Conservation (phyloP, 2,113 vertebrate species). For the Aramus guarauna region DNA sequence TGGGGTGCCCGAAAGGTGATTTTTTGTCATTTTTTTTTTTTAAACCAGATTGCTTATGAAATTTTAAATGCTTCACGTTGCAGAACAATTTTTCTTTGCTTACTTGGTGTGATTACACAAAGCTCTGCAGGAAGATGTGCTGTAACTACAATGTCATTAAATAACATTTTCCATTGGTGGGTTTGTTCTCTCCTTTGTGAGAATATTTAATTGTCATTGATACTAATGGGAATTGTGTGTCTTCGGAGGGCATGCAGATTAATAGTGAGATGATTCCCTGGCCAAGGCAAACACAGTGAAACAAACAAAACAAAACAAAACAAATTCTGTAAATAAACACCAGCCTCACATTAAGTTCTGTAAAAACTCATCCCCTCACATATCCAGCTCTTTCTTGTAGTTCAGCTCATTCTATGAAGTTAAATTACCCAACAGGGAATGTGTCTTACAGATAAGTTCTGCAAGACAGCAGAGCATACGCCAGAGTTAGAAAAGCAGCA, state of each 20-base stretch:
- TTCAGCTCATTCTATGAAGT: not conserved
- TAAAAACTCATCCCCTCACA: not conserved
- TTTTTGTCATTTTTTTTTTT: not conserved
- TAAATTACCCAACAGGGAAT: not conserved
- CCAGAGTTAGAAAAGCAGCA: not conserved
- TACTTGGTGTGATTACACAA: slow-evolving; percentile 6
- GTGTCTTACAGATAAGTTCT: not conserved
- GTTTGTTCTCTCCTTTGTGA: not conserved
- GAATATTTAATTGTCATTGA: not conserved
- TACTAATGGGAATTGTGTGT: not conserved
- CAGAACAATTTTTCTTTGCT: slow-evolving; percentile 29
- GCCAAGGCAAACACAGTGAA: not conserved
- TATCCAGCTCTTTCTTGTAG: not conserved
- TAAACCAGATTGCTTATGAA: not conserved
- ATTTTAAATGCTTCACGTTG: not conserved
- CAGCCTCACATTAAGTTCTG: not conserved
- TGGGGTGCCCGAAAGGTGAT: not conserved
- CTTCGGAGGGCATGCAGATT: not conserved
- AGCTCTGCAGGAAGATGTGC: slow-evolving; percentile 27
- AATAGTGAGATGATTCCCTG: not conserved
- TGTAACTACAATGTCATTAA: slow-evolving; percentile 11
- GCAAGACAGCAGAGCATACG: not conserved
- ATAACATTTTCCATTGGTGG: not conserved
- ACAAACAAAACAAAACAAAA: not conserved
- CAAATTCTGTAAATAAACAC: not conserved